These are phyloP conservation scores for Dipus sagitta DNA, from an alignment of 2,797 vertebrate genomes.

Conservation along the genomic window DNA sequence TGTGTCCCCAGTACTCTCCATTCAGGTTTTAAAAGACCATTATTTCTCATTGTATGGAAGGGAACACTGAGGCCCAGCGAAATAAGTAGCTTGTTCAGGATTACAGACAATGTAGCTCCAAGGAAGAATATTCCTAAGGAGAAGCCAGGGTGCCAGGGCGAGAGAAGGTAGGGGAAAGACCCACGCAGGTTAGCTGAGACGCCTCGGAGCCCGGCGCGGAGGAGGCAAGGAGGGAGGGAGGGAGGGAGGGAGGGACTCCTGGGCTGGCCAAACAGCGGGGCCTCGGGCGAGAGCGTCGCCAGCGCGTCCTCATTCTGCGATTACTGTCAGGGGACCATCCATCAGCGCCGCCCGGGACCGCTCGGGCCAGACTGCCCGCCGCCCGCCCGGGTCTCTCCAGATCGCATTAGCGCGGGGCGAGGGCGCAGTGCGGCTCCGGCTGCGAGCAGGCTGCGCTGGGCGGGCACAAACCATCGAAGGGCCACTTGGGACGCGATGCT, in stretches of 20 bases:
- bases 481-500: not conserved
- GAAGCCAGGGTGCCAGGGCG: not conserved
- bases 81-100: conserved; percentile 5
- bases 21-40: not conserved
- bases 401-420: conserved; percentile 87
- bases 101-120: not conserved
- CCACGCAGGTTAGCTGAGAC: not conserved
- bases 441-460: conserved; percentile 2
- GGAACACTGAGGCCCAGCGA: conserved; percentile 45
- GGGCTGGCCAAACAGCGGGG: conserved; percentile 71
- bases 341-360: conserved; percentile 85
- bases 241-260: conserved; percentile 21
- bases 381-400: conserved; percentile 87
- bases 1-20: not conserved
- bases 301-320: conserved; percentile 89
- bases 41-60: conserved; percentile 40
- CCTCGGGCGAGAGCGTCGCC: conserved; percentile 83
- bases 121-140: conserved; percentile 38
- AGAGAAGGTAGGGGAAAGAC: not conserved
- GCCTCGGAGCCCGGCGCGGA: not conserved
- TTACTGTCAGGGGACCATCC: conserved; percentile 91
- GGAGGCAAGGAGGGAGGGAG: not conserved
- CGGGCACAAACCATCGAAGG: not conserved
- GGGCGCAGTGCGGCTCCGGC: conserved; percentile 67
- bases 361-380: conserved; percentile 83